A percentile compares a stretch with the other conserved stretches of the same genome.
Evolutionary conservation across 2,797 vertebrate species (phyloP).

Genomic region (Geotrypetes seraphini): DNA sequence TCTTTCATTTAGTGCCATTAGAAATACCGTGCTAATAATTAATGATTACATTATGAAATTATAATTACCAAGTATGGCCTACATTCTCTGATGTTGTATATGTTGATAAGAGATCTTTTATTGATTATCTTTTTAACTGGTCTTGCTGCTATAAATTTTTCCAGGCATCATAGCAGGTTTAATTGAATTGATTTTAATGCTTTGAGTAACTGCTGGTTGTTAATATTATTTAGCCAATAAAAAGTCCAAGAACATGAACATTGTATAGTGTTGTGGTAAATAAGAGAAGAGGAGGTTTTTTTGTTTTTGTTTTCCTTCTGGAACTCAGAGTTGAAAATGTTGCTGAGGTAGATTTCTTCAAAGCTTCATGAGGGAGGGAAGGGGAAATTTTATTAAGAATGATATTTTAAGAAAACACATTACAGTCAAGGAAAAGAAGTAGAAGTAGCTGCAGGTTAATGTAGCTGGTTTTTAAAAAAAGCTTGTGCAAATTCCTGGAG

Average conservation of each 20-base stretch:
- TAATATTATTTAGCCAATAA: conserved; percentile 5
- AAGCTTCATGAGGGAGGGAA: no score
- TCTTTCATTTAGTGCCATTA: not conserved
- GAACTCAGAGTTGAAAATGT: not conserved
- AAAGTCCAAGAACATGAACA: conserved; percentile 12
- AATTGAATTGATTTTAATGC: conserved; percentile 1
- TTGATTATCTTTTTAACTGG: not conserved
- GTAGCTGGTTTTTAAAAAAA: no score
- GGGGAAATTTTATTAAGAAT: no score
- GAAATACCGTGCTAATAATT: no score
- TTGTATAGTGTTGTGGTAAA: conserved; percentile 17
- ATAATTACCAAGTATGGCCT: not conserved
- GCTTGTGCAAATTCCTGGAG: no score
- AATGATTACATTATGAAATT: not conserved
- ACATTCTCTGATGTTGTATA: conserved; percentile 3
- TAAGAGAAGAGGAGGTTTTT: not conserved
- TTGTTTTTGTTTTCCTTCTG: conserved; percentile 3
- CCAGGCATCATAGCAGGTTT: conserved; percentile 5
- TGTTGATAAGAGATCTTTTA: conserved; percentile 3
- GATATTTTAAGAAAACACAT: not conserved
- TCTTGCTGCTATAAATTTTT: not conserved
- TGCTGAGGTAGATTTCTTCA: not conserved
- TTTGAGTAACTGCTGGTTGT: conserved; percentile 13
- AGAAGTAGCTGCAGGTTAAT: rapidly evolving
- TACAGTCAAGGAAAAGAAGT: not conserved